A percentile compares a stretch with the other conserved stretches of the same genome.
Evolutionary conservation across 2,113 vertebrate species (phyloP).

Genomic region (Turdus rufiventris): DNA sequence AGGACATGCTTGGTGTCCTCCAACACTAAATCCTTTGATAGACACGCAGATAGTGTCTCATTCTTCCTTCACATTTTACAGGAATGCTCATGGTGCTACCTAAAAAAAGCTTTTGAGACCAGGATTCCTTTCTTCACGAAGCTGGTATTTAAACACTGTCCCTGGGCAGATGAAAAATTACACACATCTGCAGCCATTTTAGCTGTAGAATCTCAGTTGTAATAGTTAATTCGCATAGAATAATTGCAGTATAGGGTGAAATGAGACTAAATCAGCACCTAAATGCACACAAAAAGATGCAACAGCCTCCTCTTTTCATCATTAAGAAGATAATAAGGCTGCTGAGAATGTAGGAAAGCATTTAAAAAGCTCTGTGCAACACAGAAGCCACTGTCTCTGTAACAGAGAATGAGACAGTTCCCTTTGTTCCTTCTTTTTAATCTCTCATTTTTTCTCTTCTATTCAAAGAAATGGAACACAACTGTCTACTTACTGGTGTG

Average conservation of each 20-base stretch:
- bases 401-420: neutral
- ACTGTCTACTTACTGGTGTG: constrained; percentile 81
- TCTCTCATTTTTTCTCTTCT: neutral
- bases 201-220: neutral
- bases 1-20: neutral
- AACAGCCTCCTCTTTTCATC: neutral
- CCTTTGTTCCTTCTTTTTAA: neutral
- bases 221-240: neutral
- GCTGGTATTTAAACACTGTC: neutral
- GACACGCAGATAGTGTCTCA: neutral
- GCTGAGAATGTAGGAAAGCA: neutral
- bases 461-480: neutral
- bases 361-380: neutral
- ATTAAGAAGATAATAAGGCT: neutral
- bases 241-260: neutral
- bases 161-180: neutral
- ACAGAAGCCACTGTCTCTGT: neutral
- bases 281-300: neutral
- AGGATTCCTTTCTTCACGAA: neutral
- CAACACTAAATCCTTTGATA: neutral
- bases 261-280: neutral
- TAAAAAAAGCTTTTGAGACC: neutral
- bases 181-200: neutral
- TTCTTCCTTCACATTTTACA: constrained; percentile 7
- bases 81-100: neutral